Conservation (phyloP, 2,888 invertebrate species). For the Sepiola atlantica region DNA sequence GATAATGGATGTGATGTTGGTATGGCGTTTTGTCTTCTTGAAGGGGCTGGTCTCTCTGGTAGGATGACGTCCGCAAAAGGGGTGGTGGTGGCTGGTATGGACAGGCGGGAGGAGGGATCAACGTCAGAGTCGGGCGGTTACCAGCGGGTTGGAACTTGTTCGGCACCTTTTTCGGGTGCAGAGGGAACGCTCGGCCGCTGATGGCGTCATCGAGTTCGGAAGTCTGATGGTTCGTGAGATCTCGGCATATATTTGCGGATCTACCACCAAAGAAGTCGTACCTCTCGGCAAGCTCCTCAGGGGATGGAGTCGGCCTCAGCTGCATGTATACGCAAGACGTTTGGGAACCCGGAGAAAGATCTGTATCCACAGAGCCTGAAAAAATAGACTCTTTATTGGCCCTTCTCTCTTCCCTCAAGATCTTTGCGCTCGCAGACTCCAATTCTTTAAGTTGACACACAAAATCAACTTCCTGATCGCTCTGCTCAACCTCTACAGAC, state of each 20-base stretch:
- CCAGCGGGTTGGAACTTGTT: not conserved
- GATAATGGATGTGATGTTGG: conserved; percentile 18
- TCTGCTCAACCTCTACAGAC: not conserved
- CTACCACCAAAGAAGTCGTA: not conserved
- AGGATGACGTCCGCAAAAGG: not conserved
- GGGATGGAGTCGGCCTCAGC: not conserved
- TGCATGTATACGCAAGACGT: not conserved
- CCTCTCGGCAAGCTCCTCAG: not conserved
- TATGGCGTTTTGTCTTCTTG: not conserved
- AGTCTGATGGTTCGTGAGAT: not conserved
- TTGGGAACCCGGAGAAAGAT: not conserved
- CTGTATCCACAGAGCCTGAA: not conserved
- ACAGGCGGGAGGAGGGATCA: not conserved
- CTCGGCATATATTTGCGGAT: not conserved
- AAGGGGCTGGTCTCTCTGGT: not conserved
- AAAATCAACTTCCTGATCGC: not conserved
- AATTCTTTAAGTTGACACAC: not conserved
- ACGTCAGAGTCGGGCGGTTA: not conserved
- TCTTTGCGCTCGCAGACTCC: not conserved
- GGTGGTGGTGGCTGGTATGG: not conserved
- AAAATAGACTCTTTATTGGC: not conserved
- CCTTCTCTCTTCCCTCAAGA: not conserved
- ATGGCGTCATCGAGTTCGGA: not conserved
- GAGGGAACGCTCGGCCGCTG: not conserved
- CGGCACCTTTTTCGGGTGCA: not conserved